Evolutionary conservation across 2,113 vertebrate species (phyloP).

Genomic region (Chaetodon trifascialis): DNA sequence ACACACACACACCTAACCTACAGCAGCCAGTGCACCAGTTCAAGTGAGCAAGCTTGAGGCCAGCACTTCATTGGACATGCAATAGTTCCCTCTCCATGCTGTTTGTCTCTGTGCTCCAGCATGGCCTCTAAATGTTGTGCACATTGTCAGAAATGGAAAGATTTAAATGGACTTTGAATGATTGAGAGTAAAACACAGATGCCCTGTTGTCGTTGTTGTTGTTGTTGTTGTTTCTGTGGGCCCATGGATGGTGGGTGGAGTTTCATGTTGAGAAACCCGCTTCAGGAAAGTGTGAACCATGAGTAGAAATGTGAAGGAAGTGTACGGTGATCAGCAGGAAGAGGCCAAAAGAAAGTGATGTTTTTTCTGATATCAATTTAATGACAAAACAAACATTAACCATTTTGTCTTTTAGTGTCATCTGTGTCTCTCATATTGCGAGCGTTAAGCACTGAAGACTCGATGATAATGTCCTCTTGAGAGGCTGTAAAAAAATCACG

Average conservation of each 20-base stretch:
- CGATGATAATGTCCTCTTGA: background rate
- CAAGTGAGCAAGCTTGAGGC: constrained; percentile 16
- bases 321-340: background rate
- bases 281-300: background rate
- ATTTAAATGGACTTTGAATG: background rate
- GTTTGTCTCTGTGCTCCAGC: background rate
- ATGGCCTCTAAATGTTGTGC: background rate
- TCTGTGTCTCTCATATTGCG: background rate
- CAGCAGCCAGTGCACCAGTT: constrained; percentile 5
- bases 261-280: background rate
- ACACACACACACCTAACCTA: constrained; percentile 20
- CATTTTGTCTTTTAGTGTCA: background rate
- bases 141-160: background rate
- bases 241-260: background rate
- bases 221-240: background rate
- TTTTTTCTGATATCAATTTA: background rate
- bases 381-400: background rate
- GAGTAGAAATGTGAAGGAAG: constrained; percentile 4
- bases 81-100: background rate
- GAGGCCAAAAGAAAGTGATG: too few species aligned
- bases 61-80: background rate
- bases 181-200: background rate
- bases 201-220: background rate
- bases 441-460: background rate
- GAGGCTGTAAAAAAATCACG: background rate